Conservation (phyloP, 37 sponge, comb jelly and placozoan genomes). For the Beroe forskalii region DNA sequence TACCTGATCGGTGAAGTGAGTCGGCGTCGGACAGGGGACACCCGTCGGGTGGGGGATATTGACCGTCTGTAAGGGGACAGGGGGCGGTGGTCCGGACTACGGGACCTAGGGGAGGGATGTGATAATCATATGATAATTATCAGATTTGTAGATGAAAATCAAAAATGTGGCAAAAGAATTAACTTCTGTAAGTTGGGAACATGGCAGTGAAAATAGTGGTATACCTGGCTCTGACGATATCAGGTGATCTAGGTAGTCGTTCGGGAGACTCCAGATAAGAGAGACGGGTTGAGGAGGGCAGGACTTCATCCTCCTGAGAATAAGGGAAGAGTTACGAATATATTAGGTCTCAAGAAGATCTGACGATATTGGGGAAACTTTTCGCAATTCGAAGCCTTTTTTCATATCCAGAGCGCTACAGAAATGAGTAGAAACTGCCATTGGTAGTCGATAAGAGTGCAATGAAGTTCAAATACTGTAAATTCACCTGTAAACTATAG, state of each 20-base stretch:
- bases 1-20: neutral
- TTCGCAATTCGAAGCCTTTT: too few species aligned
- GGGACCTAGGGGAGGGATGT: neutral
- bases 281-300: neutral
- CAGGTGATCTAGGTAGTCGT: neutral
- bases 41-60: neutral
- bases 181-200: too few species aligned
- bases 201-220: neutral
- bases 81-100: neutral
- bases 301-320: neutral
- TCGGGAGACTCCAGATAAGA: neutral
- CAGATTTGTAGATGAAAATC: too few species aligned
- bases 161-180: too few species aligned
- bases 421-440: too few species aligned
- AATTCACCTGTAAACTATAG: slow-evolving; percentile 25
- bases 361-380: too few species aligned
- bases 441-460: too few species aligned
- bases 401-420: too few species aligned
- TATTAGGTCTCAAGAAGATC: too few species aligned
- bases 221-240: neutral
- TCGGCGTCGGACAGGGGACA: neutral
- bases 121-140: too few species aligned
- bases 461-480: too few species aligned
- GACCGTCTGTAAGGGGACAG: neutral
- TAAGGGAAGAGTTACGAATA: too few species aligned